Conservation (phyloP, 2,113 vertebrate species). For the Prolemur simus region DNA sequence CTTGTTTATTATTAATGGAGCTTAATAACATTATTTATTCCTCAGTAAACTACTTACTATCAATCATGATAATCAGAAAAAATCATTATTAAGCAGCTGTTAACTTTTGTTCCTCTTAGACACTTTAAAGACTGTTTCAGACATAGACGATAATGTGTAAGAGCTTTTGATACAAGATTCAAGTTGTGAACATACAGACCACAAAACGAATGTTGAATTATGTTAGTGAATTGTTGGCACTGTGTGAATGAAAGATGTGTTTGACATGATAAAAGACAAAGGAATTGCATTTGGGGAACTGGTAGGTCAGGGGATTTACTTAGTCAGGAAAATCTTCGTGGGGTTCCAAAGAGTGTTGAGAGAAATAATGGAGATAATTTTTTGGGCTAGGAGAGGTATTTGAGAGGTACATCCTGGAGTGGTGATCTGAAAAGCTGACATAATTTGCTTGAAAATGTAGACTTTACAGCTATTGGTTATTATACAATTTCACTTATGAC, state of each 20-base stretch:
- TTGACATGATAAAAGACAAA: neutral
- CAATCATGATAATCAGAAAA: neutral
- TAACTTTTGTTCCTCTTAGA: neutral
- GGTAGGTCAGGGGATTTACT: neutral
- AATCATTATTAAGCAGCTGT: neutral
- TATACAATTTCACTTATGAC: neutral
- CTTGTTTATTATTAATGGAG: slow-evolving; percentile 6
- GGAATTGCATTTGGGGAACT: neutral
- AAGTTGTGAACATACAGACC: neutral
- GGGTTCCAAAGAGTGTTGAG: neutral
- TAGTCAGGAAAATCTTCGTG: neutral
- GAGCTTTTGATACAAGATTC: neutral
- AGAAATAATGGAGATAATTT: neutral
- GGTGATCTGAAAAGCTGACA: neutral
- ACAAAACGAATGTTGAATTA: neutral
- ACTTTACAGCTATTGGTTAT: neutral
- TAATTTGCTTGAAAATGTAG: neutral
- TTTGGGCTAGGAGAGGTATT: neutral
- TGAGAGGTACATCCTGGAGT: neutral
- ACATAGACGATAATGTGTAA: neutral
- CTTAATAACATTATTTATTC: slow-evolving; percentile 9
- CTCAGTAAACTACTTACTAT: neutral
- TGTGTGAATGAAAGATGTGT: neutral
- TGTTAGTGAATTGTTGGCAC: neutral
- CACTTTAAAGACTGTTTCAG: neutral